These are phyloP conservation scores for Echiichthys vipera DNA, from an alignment of 2,797 vertebrate genomes.

Conservation along the genomic window DNA sequence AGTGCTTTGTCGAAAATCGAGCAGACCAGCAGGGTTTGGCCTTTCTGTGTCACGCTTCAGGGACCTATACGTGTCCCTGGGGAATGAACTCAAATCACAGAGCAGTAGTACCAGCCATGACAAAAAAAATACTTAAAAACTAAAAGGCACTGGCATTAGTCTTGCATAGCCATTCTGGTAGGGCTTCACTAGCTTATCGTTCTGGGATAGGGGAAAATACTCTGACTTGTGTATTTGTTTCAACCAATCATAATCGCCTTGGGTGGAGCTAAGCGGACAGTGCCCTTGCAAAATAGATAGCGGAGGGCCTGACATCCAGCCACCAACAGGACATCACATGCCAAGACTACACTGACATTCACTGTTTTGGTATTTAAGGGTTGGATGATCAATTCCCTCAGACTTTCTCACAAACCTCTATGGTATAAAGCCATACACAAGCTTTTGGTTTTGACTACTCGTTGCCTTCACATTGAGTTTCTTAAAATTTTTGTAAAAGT, in stretches of 20 bases:
- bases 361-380: background rate
- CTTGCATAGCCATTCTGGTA: too few species aligned
- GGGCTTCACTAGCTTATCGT: too few species aligned
- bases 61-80: background rate
- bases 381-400: background rate
- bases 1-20: constrained; percentile 44
- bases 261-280: too few species aligned
- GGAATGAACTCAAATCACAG: background rate
- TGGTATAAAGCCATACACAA: background rate
- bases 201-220: too few species aligned
- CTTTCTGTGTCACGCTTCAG: constrained; percentile 23
- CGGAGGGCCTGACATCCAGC: too few species aligned
- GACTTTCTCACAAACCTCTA: background rate
- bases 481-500: background rate
- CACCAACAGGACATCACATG: too few species aligned
- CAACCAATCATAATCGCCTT: too few species aligned
- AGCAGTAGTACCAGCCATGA: background rate
- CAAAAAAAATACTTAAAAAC: background rate
- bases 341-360: background rate
- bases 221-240: too few species aligned
- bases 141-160: background rate
- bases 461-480: background rate
- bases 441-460: background rate
- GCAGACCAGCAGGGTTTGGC: constrained; percentile 49
- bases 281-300: too few species aligned